A percentile compares a stretch with the other conserved stretches of the same genome.
phyloP scores from a whole-genome alignment of 2,113 vertebrate genomes.

The Regulus satrapa region DNA sequence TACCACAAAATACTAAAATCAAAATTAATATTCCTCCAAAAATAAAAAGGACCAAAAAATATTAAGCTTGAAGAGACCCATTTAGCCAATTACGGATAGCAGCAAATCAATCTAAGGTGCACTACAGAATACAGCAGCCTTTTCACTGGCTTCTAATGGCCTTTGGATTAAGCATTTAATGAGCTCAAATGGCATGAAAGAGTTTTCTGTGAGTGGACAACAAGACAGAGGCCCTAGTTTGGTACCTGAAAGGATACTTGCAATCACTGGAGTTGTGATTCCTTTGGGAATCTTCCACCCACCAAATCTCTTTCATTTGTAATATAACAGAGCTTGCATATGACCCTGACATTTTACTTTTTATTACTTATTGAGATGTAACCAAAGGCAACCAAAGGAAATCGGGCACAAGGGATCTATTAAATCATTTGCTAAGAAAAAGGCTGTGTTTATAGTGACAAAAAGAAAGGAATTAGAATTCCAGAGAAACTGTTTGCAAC shows the following conservation, averaged over 20 bases:
- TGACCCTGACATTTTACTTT: slow-evolving; percentile 11
- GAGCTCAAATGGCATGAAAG: neutral
- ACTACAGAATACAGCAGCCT: neutral
- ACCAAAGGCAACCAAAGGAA: slow-evolving; percentile 6
- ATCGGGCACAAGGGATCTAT: neutral
- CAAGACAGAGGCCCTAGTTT: neutral
- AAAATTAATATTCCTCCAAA: neutral
- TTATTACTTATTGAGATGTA: neutral
- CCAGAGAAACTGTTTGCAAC: neutral
- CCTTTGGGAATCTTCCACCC: neutral
- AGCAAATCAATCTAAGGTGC: neutral
- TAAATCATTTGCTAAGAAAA: slow-evolving; percentile 14
- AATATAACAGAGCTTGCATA: neutral
- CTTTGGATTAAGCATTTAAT: neutral
- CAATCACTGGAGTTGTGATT: neutral
- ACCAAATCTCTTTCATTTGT: neutral
- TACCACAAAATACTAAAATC: neutral
- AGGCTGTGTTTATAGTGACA: neutral
- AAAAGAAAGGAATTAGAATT: neutral
- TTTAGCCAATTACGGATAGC: neutral
- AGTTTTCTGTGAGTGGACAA: neutral
- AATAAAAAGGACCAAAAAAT: neutral
- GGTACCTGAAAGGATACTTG: neutral
- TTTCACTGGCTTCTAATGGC: neutral
- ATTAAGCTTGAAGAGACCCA: neutral